phyloP scores from a whole-genome alignment of 2,113 vertebrate species.

The Actenoides lindsayi region DNA sequence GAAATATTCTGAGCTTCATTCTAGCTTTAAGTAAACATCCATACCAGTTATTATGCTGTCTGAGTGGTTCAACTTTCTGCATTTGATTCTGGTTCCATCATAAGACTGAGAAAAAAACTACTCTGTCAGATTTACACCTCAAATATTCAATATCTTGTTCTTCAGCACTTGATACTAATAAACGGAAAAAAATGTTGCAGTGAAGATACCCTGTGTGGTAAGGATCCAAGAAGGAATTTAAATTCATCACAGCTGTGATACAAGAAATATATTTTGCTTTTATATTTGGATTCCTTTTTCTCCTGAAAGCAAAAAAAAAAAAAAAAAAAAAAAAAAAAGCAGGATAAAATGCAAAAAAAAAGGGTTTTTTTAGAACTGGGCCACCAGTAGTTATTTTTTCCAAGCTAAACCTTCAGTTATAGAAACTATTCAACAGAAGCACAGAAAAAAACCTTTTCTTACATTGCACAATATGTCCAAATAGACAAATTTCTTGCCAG shows the following conservation, averaged over 20 bases:
- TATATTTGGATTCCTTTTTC: not conserved
- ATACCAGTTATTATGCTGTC: not conserved
- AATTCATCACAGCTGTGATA: constrained; percentile 19
- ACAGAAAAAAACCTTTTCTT: not conserved
- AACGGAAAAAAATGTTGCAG: not conserved
- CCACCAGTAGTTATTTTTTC: not conserved
- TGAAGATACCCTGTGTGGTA: not conserved
- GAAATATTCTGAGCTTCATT: not conserved
- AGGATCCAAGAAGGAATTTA: constrained; percentile 7
- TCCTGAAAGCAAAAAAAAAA: not conserved
- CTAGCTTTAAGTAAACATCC: not conserved
- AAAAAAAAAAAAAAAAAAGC: not conserved
- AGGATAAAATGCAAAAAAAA: not conserved
- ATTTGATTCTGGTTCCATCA: not conserved
- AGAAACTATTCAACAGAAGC: not conserved
- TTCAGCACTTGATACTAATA: not conserved
- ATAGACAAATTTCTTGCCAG: not conserved
- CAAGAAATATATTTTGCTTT: constrained; percentile 13
- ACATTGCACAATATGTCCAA: not conserved
- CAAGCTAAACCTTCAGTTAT: not conserved
- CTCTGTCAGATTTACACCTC: not conserved
- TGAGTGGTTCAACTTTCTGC: not conserved
- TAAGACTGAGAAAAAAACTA: not conserved
- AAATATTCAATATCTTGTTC: not conserved
- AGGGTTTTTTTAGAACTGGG: not conserved